These are phyloP conservation scores for Scarus forsteni DNA, from an alignment of 2,797 vertebrate genomes.

Conservation along the genomic window DNA sequence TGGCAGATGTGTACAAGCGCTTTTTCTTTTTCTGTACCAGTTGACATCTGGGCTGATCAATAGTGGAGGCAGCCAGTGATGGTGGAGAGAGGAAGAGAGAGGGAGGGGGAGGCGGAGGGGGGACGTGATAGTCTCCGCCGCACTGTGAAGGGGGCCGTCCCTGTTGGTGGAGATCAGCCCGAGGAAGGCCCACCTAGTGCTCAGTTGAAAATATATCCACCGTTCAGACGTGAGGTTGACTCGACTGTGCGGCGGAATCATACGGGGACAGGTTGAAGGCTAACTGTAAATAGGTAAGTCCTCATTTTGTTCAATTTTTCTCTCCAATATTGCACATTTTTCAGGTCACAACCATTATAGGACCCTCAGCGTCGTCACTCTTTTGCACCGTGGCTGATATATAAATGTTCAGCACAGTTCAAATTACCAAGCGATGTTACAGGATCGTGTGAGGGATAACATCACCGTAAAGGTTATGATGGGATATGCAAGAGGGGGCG, in stretches of 20 bases:
- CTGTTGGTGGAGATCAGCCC: conserved; percentile 82
- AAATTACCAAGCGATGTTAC: no score
- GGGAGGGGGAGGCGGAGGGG: conserved; percentile 28
- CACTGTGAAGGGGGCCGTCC: conserved; percentile 75
- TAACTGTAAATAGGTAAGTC: conserved; percentile 79
- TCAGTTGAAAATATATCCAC: conserved; percentile 77
- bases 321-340: background rate
- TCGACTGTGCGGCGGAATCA: conserved; percentile 63
- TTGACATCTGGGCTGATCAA: conserved; percentile 60
- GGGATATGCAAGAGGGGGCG: background rate
- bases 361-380: conserved; percentile 46
- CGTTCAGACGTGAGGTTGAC: conserved; percentile 73
- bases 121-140: conserved; percentile 74
- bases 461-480: no score
- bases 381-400: no score
- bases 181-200: conserved; percentile 83
- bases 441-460: no score
- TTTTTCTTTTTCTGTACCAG: conserved; percentile 13
- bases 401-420: background rate
- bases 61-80: conserved; percentile 33
- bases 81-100: background rate
- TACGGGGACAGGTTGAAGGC: conserved; percentile 73
- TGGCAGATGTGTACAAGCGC: background rate
- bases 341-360: conserved; percentile 59
- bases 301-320: background rate